Evolutionary conservation across 2,797 vertebrate species (phyloP), one percentile per base, ranked within the genome.

Genomic region (Ataeniobius toweri): DNA sequence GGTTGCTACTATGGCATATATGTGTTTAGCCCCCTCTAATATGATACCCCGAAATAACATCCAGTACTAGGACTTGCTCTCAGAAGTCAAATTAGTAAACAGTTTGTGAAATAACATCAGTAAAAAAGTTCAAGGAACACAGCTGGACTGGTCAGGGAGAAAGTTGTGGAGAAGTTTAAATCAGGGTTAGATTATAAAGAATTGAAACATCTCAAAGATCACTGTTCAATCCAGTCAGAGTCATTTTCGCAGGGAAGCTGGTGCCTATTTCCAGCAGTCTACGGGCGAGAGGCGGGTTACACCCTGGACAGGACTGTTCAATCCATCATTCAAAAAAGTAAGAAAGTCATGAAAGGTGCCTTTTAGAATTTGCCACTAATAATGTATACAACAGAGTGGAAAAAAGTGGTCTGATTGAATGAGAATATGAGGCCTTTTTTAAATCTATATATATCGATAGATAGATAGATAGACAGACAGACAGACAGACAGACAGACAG

Each of bases 401-500:
- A 48, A 48, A 48, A 48, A 9, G 46, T 48, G 46, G 10, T 8
- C 2, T 48, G 46, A 48, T 12, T 12, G 9, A 28, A 28, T 28
- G 28, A 28, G 28, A 28, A 28, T 28, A 51, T 51, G 3, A 51
- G 5, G 50, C 16, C 3, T 2, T 36, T 18, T 39, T 22, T 39
- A 18, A 2, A 78, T n/a, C n/a, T n/a, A n/a, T n/a, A n/a, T n/a
- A n/a, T n/a, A n/a, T n/a, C n/a, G n/a, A 28, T 28, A 28, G 28
- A 28, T 28, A 28, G 28, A 28, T 28, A 31, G 31, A 31, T 58
- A 7, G 59, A 73, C 44, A 46, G 44, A 46, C 44, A 46, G 44
- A 55, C 55, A 69, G 44, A 69, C 58, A 56, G 44, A 46, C 3
- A 51, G 74, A 69, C 71, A 48, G 39, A 9, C 48, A 80, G 71